phyloP scores from a whole-genome alignment of 2,113 vertebrate genomes.

The Crocuta crocuta region DNA sequence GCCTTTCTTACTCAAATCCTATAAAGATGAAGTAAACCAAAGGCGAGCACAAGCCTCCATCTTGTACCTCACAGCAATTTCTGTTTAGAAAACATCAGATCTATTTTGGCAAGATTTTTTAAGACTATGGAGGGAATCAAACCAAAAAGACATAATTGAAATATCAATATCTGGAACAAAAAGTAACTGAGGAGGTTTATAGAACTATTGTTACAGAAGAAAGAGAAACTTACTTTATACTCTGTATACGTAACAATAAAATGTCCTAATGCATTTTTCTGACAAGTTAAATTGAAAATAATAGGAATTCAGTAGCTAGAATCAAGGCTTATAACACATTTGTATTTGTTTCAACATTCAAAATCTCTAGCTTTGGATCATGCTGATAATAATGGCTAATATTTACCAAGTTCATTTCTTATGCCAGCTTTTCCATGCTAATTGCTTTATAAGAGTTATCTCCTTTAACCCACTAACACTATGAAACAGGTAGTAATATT shows the following conservation, averaged over 20 bases:
- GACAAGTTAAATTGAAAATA: neutral
- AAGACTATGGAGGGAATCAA: neutral
- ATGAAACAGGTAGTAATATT: neutral
- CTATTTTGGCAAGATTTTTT: neutral
- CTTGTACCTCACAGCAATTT: neutral
- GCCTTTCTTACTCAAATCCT: neutral
- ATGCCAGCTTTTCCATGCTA: neutral
- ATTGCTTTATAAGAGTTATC: neutral
- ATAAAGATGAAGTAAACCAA: neutral
- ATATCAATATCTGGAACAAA: neutral
- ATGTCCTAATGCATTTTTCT: neutral
- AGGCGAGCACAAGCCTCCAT: neutral
- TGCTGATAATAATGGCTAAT: neutral
- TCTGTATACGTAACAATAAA: neutral
- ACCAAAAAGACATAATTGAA: neutral
- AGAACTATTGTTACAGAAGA: neutral
- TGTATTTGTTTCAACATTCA: neutral
- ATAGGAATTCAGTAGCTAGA: neutral
- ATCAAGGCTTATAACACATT: neutral
- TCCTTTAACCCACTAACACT: neutral
- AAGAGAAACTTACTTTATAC: neutral
- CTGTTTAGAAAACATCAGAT: neutral
- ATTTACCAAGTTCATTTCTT: neutral
- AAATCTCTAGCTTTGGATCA: neutral
- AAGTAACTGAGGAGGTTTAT: neutral